These are phyloP conservation scores for Drosophila kuntzei DNA, from an alignment of 2,888 invertebrate species.

Conservation along the genomic window DNA sequence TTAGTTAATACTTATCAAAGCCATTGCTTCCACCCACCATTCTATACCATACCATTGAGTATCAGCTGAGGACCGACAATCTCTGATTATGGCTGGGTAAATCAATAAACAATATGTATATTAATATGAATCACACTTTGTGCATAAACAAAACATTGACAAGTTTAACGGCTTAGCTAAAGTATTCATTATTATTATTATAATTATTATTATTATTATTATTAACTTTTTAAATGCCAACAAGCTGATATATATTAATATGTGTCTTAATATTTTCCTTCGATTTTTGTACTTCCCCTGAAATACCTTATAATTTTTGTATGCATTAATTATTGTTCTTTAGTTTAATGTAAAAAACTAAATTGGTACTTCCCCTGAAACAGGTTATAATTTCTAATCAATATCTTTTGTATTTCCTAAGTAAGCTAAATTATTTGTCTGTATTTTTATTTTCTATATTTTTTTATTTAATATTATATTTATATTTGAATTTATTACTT, in stretches of 20 bases:
- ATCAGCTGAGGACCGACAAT: conserved; percentile 51
- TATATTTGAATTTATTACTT: no score
- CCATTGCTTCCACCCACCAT: conserved; percentile 2
- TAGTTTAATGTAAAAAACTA: no score
- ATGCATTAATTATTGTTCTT: no score
- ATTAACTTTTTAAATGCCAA: conserved; percentile 1
- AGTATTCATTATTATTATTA: conserved; percentile 5
- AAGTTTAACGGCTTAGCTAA: conserved; percentile 11
- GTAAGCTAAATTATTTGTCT: no score
- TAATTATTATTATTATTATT: conserved; percentile 1
- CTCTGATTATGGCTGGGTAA: conserved; percentile 43
- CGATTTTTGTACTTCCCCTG: conserved; percentile 3
- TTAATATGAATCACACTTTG: conserved; percentile 22
- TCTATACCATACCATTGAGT: not conserved
- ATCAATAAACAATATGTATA: conserved; percentile 22
- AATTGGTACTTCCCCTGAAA: not conserved
- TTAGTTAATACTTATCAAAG: conserved; percentile 59
- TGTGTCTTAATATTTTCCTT: not conserved
- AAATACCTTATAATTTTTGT: not conserved
- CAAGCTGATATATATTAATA: not conserved
- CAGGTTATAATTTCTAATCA: no score
- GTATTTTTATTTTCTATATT: no score
- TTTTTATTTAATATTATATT: no score
- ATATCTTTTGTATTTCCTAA: not conserved
- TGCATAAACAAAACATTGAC: conserved; percentile 17